Conservation (phyloP, 2,113 vertebrate species). For the Ailuropoda melanoleuca region DNA sequence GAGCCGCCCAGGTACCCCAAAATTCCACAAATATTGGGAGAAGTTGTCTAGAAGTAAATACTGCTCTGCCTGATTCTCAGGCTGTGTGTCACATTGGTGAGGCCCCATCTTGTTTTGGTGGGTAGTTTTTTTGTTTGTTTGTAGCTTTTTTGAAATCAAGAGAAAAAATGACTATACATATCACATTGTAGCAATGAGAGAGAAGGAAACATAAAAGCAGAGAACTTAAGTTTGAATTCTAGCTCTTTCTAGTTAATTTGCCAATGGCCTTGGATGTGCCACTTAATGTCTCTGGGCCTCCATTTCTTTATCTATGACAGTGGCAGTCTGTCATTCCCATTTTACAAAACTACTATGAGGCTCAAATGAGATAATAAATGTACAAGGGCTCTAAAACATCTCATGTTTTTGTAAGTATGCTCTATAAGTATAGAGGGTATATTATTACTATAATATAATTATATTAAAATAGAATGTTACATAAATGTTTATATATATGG, state of each 20-base stretch:
- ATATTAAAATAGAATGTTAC: not conserved
- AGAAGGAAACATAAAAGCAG: not conserved
- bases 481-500: not conserved
- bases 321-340: not conserved
- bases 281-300: not conserved
- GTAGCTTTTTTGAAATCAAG: slow-evolving; percentile 23
- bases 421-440: not conserved
- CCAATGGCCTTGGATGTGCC: not conserved
- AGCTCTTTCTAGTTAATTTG: not conserved
- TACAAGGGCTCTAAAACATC: not conserved
- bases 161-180: not conserved
- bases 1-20: not conserved
- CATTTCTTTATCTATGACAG: not conserved
- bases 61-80: not conserved
- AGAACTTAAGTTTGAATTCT: not conserved
- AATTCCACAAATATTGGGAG: not conserved
- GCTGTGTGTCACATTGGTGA: not conserved
- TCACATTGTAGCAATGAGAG: not conserved
- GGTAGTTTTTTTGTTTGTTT: not conserved
- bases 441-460: not conserved
- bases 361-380: not conserved
- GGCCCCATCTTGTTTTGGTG: not conserved
- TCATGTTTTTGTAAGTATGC: not conserved
- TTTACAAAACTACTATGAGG: not conserved
- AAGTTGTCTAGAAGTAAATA: not conserved